Evolutionary conservation across 2,888 invertebrate species (phyloP).

Genomic region (Sesia bembeciformis): DNA sequence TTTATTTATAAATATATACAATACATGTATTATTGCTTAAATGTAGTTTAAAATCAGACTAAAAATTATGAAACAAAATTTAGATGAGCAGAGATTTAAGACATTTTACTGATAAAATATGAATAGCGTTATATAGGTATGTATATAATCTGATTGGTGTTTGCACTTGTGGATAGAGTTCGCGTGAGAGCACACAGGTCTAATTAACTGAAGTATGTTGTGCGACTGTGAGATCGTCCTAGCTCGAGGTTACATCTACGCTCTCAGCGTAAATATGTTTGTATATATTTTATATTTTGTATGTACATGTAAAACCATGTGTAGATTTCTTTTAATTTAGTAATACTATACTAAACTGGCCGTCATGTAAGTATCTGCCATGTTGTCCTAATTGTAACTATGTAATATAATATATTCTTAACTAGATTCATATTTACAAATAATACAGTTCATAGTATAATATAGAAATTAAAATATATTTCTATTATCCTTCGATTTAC

Average conservation of each 20-base stretch:
- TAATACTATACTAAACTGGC: constrained; percentile 83
- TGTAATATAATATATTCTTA: constrained; percentile 76
- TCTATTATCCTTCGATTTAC: constrained; percentile 74
- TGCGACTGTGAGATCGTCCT: neutral
- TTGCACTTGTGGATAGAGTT: constrained; percentile 16
- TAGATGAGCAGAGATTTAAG: constrained; percentile 62
- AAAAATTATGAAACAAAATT: constrained; percentile 27
- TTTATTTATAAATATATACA: neutral
- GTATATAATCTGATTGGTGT: constrained; percentile 26
- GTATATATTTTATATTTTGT: constrained; percentile 31
- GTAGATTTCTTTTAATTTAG: constrained; percentile 69
- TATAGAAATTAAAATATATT: constrained; percentile 74
- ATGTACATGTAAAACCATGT: constrained; percentile 75
- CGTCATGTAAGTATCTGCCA: constrained; percentile 80
- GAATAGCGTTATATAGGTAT: constrained; percentile 3
- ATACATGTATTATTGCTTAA: neutral
- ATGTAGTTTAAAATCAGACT: neutral
- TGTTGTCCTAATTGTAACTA: constrained; percentile 75
- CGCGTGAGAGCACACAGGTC: neutral
- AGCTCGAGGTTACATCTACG: neutral
- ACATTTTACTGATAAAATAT: constrained; percentile 15
- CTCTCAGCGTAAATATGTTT: constrained; percentile 36
- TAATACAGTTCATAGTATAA: constrained; percentile 75
- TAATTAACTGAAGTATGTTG: too few relatives aligned
- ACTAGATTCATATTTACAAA: constrained; percentile 76